Conservation (phyloP, 2,888 invertebrate genomes). For the Parnassius orleans region DNA sequence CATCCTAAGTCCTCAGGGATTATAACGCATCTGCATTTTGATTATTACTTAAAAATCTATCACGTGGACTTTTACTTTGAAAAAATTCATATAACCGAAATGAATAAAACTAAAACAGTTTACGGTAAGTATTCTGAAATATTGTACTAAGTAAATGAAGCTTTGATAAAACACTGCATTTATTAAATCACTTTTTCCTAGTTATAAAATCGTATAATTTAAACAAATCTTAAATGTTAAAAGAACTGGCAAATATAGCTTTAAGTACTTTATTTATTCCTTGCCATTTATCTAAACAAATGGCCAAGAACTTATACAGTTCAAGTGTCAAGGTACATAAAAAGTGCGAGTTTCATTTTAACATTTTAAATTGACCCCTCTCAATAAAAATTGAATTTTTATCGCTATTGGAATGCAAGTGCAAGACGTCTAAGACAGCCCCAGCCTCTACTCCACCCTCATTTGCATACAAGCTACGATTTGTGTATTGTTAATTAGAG, state of each 20-base stretch:
- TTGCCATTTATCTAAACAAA: neutral
- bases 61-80: no score
- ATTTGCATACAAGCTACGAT: conserved; percentile 80
- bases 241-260: neutral
- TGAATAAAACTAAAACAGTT: no score
- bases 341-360: conserved; percentile 1
- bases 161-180: no score
- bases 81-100: no score
- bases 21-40: no score
- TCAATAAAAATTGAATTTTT: conserved; percentile 46
- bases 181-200: no score
- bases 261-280: neutral
- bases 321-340: neutral
- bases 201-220: neutral
- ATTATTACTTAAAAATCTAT: no score
- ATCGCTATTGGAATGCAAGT: conserved; percentile 46
- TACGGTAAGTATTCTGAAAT: no score
- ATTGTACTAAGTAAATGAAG: no score
- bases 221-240: neutral
- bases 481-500: conserved; percentile 81
- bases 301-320: neutral
- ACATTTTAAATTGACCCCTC: conserved; percentile 39
- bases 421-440: conserved; percentile 36
- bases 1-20: no score
- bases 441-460: conserved; percentile 49